Evolutionary conservation across 2,113 vertebrate species (phyloP).

Genomic region (Pseudopodoces humilis): DNA sequence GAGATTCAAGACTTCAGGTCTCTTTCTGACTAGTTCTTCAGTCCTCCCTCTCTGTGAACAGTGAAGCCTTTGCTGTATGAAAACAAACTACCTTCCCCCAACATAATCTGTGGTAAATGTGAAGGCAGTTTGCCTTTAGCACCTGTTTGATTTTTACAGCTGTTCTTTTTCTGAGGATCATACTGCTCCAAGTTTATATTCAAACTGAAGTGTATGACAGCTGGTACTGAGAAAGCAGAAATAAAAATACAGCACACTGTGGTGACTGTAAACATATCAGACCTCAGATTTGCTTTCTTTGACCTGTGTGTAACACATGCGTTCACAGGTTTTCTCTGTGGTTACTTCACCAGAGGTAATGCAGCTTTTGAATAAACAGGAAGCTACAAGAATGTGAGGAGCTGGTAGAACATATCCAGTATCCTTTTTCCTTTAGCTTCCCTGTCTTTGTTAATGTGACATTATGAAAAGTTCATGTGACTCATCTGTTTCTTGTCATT

Average conservation of each 20-base stretch:
- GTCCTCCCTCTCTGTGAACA: neutral
- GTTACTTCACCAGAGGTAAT: neutral
- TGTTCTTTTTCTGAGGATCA: neutral
- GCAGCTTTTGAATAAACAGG: conserved; percentile 53
- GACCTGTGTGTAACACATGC: neutral
- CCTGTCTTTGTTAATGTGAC: neutral
- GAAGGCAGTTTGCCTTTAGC: neutral
- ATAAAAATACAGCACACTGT: neutral
- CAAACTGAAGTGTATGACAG: neutral
- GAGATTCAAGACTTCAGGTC: neutral
- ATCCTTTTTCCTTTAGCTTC: conserved; percentile 52
- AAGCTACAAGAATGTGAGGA: conserved; percentile 47
- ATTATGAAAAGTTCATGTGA: conserved; percentile 45
- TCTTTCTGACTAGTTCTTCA: neutral
- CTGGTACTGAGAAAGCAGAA: neutral
- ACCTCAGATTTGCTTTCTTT: neutral
- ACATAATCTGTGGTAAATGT: neutral
- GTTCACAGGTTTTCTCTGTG: neutral
- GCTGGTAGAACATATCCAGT: conserved; percentile 10
- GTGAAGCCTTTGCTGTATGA: neutral
- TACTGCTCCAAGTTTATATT: neutral
- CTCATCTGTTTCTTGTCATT: conserved; percentile 60
- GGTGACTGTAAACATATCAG: neutral
- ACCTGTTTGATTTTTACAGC: neutral
- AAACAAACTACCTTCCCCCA: neutral